These are phyloP conservation scores for Tenthredo distinguenda DNA, from an alignment of 2,888 invertebrate species.

Conservation along the genomic window DNA sequence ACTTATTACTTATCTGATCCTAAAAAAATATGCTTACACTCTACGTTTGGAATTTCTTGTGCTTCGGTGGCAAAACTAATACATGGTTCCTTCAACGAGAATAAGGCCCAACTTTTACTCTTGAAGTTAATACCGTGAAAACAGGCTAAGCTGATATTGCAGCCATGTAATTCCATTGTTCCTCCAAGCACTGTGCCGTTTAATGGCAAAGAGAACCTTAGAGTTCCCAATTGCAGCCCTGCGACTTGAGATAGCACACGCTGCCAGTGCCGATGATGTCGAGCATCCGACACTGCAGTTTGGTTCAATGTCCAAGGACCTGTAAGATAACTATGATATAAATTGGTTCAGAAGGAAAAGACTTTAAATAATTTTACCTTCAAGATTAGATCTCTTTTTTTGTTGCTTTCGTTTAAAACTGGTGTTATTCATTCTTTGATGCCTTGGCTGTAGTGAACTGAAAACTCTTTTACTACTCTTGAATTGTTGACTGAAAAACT, in stretches of 20 bases:
- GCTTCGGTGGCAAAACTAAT: conserved; percentile 97
- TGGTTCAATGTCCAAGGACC: conserved; percentile 73
- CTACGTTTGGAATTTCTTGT: conserved; percentile 88
- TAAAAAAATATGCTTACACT: conserved; percentile 78
- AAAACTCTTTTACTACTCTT: conserved; percentile 96
- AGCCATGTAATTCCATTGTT: conserved; percentile 92
- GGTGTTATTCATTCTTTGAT: conserved; percentile 71
- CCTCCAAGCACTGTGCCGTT: conserved; percentile 91
- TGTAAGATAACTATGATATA: conserved; percentile 53
- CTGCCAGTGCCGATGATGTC: conserved; percentile 98
- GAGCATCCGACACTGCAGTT: conserved; percentile 81
- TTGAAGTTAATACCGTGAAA: conserved; percentile 99
- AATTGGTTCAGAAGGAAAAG: conserved; percentile 18
- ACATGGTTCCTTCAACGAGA: conserved; percentile 94
- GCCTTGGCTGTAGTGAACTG: conserved; percentile 84
- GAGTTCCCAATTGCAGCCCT: conserved; percentile 88
- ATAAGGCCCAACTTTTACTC: conserved; percentile 96
- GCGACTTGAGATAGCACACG: conserved; percentile 90
- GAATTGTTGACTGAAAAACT: conserved; percentile 99
- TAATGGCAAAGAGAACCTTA: conserved; percentile 84
- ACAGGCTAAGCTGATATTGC: conserved; percentile 96
- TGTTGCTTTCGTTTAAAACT: conserved; percentile 73
- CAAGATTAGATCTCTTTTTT: conserved; percentile 75
- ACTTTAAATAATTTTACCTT: conserved; percentile 74
- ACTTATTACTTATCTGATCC: conserved; percentile 19